Evolutionary conservation across 2,888 invertebrate genomes (phyloP), one percentile per base, ranked within the genome.

Genomic region (Apamea epomidion): DNA sequence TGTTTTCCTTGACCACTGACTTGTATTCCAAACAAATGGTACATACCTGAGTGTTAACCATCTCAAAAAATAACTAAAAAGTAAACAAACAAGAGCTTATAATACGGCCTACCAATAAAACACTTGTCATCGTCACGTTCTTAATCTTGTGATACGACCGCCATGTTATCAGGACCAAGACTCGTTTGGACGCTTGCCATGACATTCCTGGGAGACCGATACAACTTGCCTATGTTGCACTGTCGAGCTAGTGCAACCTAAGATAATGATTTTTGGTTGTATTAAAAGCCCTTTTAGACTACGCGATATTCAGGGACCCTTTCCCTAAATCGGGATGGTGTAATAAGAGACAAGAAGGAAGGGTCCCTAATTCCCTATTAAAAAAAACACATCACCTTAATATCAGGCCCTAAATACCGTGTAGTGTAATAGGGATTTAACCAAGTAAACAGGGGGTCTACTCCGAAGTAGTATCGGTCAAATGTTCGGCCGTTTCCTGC

Each of bases 181-280:
- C 89, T 90, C 91, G 91, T 91, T 93, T 93, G 92, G 93, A 92
- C 87, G 88, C 81, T 80, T 91, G 93, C 93, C 93, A 93, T 89
- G 83, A 78, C 81, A 87, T 78, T 84, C 86, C 88, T 80, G 71
- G 64, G 83, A 86, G 74, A 88, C 76, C 80, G 73, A 87, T 82
- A 18, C 18, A 74, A 81, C 62, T 72, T 37, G 42, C 42, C 67
- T 73, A 18, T 42, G 72, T 75, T 37, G 21, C 58, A 60, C 54
- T 51, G 29, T 73, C 62, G 16, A 78, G 37, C 32, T 42, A 58
- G 69, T 60, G n/a, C 29, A 62, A 60, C 65, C 77, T 85, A 84
- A 54, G 45, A 16, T 76, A 67, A 80, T 42, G 45, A 48, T 81
- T 76, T 72, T 51, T 25, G 51, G 2, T 42, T 60, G 29, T 60